Evolutionary conservation across 2,113 vertebrate genomes (phyloP).

Genomic region (Chaetops frenatus): DNA sequence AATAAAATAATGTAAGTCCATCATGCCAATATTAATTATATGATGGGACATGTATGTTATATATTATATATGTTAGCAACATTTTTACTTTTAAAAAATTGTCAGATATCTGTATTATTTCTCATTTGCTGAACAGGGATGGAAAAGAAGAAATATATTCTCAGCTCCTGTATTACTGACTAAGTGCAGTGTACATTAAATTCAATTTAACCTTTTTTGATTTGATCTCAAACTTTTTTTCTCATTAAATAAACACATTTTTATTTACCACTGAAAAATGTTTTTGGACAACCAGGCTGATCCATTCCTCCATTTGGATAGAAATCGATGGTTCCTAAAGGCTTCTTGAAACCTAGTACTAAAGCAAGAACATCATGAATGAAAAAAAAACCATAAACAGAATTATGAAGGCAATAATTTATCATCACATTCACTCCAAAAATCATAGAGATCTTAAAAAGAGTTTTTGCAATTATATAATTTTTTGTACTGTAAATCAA

Average conservation of each 20-base stretch:
- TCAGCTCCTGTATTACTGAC: not conserved
- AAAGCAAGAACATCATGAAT: not conserved
- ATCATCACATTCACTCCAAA: not conserved
- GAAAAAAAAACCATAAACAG: not conserved
- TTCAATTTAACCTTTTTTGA: not conserved
- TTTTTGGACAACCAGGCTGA: constrained; percentile 87
- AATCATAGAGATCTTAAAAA: not conserved
- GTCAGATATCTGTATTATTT: not conserved
- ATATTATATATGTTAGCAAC: not conserved
- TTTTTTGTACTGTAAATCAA: not conserved
- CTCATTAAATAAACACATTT: not conserved
- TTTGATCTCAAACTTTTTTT: not conserved
- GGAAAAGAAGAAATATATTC: not conserved
- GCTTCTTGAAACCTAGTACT: constrained; percentile 79
- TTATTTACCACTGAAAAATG: constrained; percentile 79
- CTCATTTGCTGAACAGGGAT: not conserved
- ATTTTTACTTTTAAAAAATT: not conserved
- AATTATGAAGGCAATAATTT: not conserved
- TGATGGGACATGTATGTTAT: not conserved
- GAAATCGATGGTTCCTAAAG: constrained; percentile 87
- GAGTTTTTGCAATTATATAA: not conserved
- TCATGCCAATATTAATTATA: not conserved
- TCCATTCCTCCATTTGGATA: constrained; percentile 87
- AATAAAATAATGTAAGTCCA: not conserved
- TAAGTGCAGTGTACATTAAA: not conserved